Evolutionary conservation across 2,888 invertebrate species (phyloP), one percentile per base, ranked within the genome.

Genomic region (Ormyrus labotus): DNA sequence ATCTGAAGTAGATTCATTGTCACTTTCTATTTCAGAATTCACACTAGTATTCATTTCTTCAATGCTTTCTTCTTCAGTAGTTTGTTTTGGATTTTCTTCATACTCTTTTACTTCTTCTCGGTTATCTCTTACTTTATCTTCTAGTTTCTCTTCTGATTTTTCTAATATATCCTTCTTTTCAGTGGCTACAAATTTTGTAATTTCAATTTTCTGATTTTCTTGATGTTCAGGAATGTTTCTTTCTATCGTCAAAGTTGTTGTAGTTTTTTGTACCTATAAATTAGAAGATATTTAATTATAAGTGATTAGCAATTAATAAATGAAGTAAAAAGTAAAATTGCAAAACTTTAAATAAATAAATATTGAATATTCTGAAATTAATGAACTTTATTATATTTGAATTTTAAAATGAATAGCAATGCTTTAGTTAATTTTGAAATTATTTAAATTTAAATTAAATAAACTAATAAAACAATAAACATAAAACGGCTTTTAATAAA

Each of bases 121-220:
- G 34, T 34, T 34, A 34, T 34, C 34, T 34, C 34, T 2, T 34
- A 34, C 34, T 34, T 34, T 34, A 34, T 34, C 34, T 34, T 34
- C 34, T 72, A 86, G 87, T 1, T 89, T 74, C 63, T 86, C 86
- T 60, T 88, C 88, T 11, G 86, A 88, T 53, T 89, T 88, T 53
- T 85, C 87, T 34, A 47, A 34, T 9, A 48, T 11, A 57, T 10
- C 5, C 8, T 88, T 89, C 34, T 88, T 88, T 55, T 90, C 89
- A 1, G 90, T 88, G 0, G 89, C 90, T 78, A 89, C 89, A 57
- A 89, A 89, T 13, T 89, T 87, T 8, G 88, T 89, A 61, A 90
- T 89, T 80, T 90, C 69, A 7, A 73, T 50, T 3, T 48, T 9
- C 6, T 88, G 11, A 85, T 78, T 83, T 80, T 85, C 34, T 83